Conservation (phyloP, 2,888 invertebrate species). For the Trilocha varians region DNA sequence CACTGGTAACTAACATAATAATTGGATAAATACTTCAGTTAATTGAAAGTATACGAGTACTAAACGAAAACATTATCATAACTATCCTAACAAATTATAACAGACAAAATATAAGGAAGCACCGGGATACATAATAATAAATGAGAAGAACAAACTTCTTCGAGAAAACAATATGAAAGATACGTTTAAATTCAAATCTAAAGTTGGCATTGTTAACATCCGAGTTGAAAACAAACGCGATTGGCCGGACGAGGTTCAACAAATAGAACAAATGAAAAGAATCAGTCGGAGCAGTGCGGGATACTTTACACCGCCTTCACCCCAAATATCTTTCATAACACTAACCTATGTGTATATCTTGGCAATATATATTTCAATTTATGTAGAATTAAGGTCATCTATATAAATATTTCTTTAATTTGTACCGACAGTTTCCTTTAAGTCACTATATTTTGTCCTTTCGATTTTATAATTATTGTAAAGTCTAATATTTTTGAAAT, state of each 20-base stretch:
- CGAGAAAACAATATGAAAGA: neutral
- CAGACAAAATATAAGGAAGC: constrained; percentile 69
- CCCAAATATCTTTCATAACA: constrained; percentile 16
- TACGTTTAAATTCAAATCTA: neutral
- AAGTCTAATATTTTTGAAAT: constrained; percentile 15
- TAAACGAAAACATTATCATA: constrained; percentile 41
- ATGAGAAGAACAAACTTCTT: neutral
- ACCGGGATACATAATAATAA: constrained; percentile 31
- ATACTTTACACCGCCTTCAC: neutral
- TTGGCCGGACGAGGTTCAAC: neutral
- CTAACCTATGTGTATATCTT: constrained; percentile 19
- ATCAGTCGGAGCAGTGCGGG: neutral
- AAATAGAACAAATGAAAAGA: neutral
- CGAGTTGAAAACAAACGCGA: neutral
- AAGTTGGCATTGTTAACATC: neutral
- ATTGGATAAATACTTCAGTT: constrained; percentile 47
- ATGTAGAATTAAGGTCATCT: constrained; percentile 9
- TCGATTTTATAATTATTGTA: neutral
- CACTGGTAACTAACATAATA: constrained; percentile 54
- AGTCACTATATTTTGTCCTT: constrained; percentile 1
- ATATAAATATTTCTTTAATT: constrained; percentile 17
- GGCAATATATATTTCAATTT: constrained; percentile 17
- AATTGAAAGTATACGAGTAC: constrained; percentile 39
- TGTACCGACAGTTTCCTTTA: constrained; percentile 16
- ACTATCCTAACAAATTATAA: constrained; percentile 63